phyloP scores from a whole-genome alignment of 2,797 vertebrate species.

The Melanotaenia boesemani region DNA sequence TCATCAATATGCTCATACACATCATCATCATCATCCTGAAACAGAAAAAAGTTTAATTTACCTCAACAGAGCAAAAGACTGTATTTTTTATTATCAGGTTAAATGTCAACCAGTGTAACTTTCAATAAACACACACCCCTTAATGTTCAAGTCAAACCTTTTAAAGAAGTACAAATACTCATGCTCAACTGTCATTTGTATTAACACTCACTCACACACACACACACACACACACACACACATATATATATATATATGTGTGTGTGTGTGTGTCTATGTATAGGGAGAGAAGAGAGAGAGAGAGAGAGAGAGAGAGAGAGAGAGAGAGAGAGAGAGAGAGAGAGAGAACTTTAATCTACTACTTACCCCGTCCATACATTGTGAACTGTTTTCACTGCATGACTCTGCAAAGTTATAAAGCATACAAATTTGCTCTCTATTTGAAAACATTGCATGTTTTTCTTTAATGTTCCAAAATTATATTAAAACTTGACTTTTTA shows the following conservation, averaged over 20 bases:
- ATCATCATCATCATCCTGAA: slow-evolving; percentile 67
- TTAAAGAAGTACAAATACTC: background rate
- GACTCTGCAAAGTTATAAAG: slow-evolving; percentile 69
- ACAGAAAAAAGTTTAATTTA: slow-evolving; percentile 34
- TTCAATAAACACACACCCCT: background rate
- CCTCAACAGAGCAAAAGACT: background rate
- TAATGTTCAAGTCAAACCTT: background rate
- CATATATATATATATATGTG: too few species aligned
- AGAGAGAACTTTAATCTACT: background rate
- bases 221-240: too few species aligned
- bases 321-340: too few species aligned
- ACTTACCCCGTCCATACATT: slow-evolving; percentile 70
- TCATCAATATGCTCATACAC: slow-evolving; percentile 83
- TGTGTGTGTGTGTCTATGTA: too few species aligned
- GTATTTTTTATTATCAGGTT: background rate
- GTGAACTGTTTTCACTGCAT: slow-evolving; percentile 67
- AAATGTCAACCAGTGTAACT: background rate
- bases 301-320: too few species aligned
- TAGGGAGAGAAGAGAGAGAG: too few species aligned
- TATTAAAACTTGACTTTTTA: background rate
- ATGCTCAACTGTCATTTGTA: background rate
- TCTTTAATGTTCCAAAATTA: background rate
- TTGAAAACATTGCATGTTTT: background rate
- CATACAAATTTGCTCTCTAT: background rate
- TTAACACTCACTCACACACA: background rate